Evolutionary conservation across 2,113 vertebrate genomes (phyloP), one percentile per base, ranked within the genome.

Genomic region (Aptenodytes patagonicus): DNA sequence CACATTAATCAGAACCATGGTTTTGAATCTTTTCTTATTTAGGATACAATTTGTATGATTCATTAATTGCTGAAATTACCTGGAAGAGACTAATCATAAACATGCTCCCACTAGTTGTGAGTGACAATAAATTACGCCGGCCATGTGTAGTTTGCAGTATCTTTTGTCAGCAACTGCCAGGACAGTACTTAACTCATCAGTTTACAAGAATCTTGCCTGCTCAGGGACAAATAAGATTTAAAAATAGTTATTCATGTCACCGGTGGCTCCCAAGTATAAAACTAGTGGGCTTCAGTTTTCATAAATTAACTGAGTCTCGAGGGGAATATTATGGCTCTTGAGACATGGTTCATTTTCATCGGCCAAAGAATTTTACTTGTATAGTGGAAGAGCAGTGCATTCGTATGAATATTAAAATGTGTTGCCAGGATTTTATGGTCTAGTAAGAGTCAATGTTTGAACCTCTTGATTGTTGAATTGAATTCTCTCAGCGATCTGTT

Each of bases 271-370:
- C 75, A 93, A 83, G 24, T 94, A 55, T 83, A 42, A 92, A 93
- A 93, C 16, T 8, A 83, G 29, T 22, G 90, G 73, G 29, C 51
- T 97, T 97, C 55, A 66, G 65, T 95, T 90, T 93, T 83, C 16
- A 57, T 68, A 57, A 95, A 96, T 97, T 97, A 97, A 97, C 95
- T 97, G 87, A 96, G 64, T 94, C 83, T 61, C 79, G 34, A 79
- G 81, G 58, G 83, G 78, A 81, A 82, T 96, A 36, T 82, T 54
- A 54, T 73, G 44, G 71, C 34, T 95, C 13, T 87, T 81, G 79
- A 91, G 94, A 92, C n/a, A 31, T 9, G 15, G 9, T 81, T 22
- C 7, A 13, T 94, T 97, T 73, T 90, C 46, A 51, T 78, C 29
- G 17, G 10, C 83, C 11, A 24, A 94, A 91, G 20, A 83, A 52